Evolutionary conservation across 2,797 vertebrate species (phyloP), one percentile per base, ranked within the genome.

Genomic region (Gouania willdenowi): DNA sequence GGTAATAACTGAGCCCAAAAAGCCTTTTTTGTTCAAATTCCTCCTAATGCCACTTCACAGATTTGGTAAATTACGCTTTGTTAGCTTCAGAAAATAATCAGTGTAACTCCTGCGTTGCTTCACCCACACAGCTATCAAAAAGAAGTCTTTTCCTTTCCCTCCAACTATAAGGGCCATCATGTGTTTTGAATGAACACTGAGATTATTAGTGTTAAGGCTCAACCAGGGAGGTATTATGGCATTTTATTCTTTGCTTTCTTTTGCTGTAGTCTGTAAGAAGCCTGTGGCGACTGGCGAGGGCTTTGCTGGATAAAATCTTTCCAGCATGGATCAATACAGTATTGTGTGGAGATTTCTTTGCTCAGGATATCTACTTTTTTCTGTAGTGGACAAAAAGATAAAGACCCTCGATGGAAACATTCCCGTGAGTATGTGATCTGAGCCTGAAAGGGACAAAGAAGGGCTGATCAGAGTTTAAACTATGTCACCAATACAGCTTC

Each of bases 1-100:
- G n/a, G n/a, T n/a, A n/a, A n/a, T n/a, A n/a, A n/a, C n/a, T 10
- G 10, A 44, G 62, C 59, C 65, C 62, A 70, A 61, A 70, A 50
- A 73, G 33, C 42, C 36, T 64, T 63, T 68, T 55, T 37, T 33
- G 41, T 26, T 14, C 35, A 20, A 34, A 43, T 67, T 57, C 27
- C 55, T 65, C 54, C 54, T 59, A 51, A 61, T 56, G 62, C 21
- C 51, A 63, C 53, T 72, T 60, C 43, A 30, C 5, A 12, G 22
- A 14, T 49, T 10, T 52, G 27, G 26, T 23, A 69, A 71, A 69
- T 63, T 59, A 52, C 53, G 34, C 42, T 25, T 24, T 8, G 1
- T 56, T 66, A 44, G 33, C 47, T 10, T 22, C 38, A 27, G 45
- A 65, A 46, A 77, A 71, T 45, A 66, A 52, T 61, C 6, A 15